phyloP scores from a whole-genome alignment of 2,797 vertebrate species.

The Threskiornis aethiopicus region DNA sequence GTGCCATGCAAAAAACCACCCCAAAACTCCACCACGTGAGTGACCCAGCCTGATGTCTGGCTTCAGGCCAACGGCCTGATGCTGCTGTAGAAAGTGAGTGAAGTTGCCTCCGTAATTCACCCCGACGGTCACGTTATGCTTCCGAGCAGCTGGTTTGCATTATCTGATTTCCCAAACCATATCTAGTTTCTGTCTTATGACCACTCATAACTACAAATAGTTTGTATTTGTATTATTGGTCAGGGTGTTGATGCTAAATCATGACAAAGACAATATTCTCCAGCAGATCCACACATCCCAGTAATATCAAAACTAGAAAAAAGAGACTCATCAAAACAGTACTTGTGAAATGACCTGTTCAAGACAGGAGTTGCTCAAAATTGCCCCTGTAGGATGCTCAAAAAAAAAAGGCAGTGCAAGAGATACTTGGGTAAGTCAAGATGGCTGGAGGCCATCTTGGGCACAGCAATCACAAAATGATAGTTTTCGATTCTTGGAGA shows the following conservation, averaged over 20 bases:
- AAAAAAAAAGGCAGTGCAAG: background rate
- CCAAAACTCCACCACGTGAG: fast-evolving
- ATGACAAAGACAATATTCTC: background rate
- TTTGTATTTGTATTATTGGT: background rate
- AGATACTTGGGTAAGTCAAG: background rate
- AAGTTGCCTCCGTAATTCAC: background rate
- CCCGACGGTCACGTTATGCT: fast-evolving
- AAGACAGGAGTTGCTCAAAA: background rate
- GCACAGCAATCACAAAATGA: too few species aligned
- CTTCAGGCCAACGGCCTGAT: background rate
- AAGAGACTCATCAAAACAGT: background rate
- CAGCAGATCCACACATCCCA: background rate
- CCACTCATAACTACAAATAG: background rate
- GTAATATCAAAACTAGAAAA: background rate
- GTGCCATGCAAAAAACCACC: background rate
- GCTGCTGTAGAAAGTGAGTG: background rate
- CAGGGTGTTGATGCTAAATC: background rate
- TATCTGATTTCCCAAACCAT: background rate
- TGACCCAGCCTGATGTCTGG: fast-evolving
- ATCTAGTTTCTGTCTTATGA: background rate
- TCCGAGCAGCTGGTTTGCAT: background rate
- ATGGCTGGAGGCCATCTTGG: background rate
- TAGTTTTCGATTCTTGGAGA: too few species aligned
- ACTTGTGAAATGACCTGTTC: conserved; percentile 7
- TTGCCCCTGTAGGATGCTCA: background rate